phyloP scores from a whole-genome alignment of 2,113 vertebrate genomes.

The Paramormyrops kingsleyae region DNA sequence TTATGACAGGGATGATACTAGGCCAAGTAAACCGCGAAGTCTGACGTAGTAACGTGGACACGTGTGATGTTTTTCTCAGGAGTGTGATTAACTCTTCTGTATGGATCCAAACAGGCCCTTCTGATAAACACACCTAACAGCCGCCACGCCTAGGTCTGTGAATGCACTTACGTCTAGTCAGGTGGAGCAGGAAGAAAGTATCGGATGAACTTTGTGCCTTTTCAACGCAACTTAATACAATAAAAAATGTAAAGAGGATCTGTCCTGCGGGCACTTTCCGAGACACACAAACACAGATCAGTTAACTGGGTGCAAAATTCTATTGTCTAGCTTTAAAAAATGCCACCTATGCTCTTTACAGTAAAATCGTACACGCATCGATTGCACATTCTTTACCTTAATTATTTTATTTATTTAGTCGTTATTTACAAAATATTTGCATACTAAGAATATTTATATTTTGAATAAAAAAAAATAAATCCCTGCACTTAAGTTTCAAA shows the following conservation, averaged over 20 bases:
- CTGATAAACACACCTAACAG: neutral
- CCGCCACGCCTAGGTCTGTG: conserved; percentile 4
- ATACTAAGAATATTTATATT: neutral
- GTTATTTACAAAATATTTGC: neutral
- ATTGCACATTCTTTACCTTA: neutral
- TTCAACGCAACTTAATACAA: neutral
- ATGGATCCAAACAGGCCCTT: neutral
- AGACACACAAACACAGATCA: neutral
- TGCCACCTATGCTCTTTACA: neutral
- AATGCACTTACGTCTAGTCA: conserved; percentile 12
- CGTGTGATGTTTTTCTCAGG: conserved; percentile 12
- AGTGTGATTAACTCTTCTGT: conserved; percentile 15
- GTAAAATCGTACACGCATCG: neutral
- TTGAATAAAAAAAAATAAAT: neutral
- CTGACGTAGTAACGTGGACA: neutral
- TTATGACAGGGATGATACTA: neutral
- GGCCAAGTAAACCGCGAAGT: neutral
- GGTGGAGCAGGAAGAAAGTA: conserved; percentile 11
- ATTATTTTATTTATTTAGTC: too few species aligned
- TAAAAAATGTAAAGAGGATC: conserved; percentile 7
- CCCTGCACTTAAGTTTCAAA: neutral
- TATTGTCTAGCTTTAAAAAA: neutral
- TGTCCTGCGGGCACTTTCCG: neutral
- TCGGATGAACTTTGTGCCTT: conserved; percentile 5
- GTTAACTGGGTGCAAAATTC: neutral